Base-by-base conservation (phyloP, 2,797 vertebrate species). In the Botia almorhae region DNA sequence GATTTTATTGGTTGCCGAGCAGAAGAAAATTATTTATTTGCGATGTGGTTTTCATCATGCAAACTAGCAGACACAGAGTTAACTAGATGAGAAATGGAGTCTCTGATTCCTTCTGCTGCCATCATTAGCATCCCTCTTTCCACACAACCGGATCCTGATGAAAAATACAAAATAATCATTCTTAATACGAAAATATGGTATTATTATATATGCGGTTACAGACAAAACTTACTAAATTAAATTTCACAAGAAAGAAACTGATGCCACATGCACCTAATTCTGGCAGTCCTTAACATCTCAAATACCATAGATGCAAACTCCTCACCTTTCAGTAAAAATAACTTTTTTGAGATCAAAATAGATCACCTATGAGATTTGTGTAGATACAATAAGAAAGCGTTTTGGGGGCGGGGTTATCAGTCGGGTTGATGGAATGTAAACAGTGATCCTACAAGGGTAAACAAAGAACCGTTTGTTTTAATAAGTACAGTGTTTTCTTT, bases 91-190 rank as follows among this genome's bases (percentile, higher is more conserved):
- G 80, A 81, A 6, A 93, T 67, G 0, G 83, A 85, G 19, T 84
- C 82, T 61, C 87, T 88, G 26, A 94, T 88, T 29, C 85, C 85
- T 1, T 84, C 87, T 14, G 92, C 92, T 23, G 90, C 89, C 14
- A 56, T 29, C 74, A 91, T 61, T 70, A 94, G 89, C 65, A 82
- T 67, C 51, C 56, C 84, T 60, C 16, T 87, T 72, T 84, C 26
- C 50, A 55, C 69, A 14, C 53, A 74, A 7, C 76, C 82, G 78
- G 75, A 88, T 81, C 36, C 85, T 87, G 72, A 63, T 81, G 0
- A 53, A 29, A 36, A 12, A 56, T 29, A 3, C 72, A 61, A 78
- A 46, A 19, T 5, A 69, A 21, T 1, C 51, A 74, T 23, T 1
- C 53, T 11, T 56, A 29, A 13, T 33, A 12, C 5, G n/a, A 33